Conservation (phyloP, 2,113 vertebrate species). For the Petaurus breviceps region DNA sequence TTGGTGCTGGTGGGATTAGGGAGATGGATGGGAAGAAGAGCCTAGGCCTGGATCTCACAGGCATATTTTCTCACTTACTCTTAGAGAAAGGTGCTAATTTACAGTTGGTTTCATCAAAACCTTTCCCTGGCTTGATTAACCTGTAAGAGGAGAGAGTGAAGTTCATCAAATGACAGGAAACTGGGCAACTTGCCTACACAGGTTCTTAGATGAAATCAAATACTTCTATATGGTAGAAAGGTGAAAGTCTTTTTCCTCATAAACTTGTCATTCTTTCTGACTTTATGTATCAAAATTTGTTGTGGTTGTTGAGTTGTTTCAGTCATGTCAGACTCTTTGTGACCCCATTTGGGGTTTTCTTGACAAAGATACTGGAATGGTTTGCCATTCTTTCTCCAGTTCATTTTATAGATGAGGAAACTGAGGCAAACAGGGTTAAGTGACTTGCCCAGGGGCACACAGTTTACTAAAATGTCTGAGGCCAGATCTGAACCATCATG, state of each 20-base stretch:
- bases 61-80: background rate
- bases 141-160: background rate
- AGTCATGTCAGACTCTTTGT: background rate
- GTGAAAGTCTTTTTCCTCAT: background rate
- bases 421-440: background rate
- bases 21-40: background rate
- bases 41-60: background rate
- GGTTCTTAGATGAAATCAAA: background rate
- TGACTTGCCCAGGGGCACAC: background rate
- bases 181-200: background rate
- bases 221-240: background rate
- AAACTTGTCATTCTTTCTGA: background rate
- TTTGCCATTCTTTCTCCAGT: background rate
- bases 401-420: background rate
- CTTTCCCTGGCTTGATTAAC: background rate
- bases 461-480: background rate
- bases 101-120: conserved; percentile 5
- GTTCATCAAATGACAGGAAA: background rate
- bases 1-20: background rate
- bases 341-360: background rate
- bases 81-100: background rate
- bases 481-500: background rate
- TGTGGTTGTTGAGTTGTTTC: background rate
- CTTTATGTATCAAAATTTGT: background rate
- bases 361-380: background rate